These are phyloP conservation scores for Pituophis catenifer DNA, from an alignment of 2,113 vertebrate genomes.

Conservation along the genomic window DNA sequence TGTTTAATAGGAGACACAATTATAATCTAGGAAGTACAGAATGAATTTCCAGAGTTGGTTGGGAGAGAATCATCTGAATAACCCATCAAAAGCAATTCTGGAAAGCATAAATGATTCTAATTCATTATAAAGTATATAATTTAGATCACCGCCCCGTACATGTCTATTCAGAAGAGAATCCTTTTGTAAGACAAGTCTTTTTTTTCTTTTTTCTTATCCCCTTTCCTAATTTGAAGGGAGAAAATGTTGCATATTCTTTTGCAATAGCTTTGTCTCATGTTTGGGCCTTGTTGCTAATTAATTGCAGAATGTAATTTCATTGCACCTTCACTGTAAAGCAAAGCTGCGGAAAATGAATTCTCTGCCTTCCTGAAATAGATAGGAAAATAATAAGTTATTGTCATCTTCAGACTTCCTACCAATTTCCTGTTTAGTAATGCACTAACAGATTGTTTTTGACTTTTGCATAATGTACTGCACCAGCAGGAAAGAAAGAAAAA, in stretches of 20 bases:
- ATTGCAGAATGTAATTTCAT: constrained; percentile 53
- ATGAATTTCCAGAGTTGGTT: not conserved
- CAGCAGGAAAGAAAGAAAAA: constrained; percentile 27
- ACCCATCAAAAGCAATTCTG: constrained; percentile 21
- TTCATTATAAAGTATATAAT: constrained; percentile 26
- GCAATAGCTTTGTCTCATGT: constrained; percentile 32
- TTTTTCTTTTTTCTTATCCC: not conserved
- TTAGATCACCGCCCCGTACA: not conserved
- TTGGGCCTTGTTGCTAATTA: constrained; percentile 24
- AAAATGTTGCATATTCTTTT: constrained; percentile 35
- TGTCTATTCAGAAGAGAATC: not conserved
- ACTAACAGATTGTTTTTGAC: constrained; percentile 33
- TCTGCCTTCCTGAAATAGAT: constrained; percentile 39
- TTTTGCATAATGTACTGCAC: constrained; percentile 16
- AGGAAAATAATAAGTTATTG: constrained; percentile 41
- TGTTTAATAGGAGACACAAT: not conserved
- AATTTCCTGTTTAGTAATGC: constrained; percentile 49
- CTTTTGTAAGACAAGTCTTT: not conserved
- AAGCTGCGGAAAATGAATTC: constrained; percentile 32
- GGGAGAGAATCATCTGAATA: constrained; percentile 12
- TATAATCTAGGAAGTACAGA: constrained; percentile 33
- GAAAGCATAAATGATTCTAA: constrained; percentile 13
- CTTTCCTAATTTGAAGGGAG: constrained; percentile 39
- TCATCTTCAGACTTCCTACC: not conserved
- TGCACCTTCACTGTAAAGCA: constrained; percentile 52